Conservation (phyloP, 2,797 vertebrate genomes). For the Hoplostethus atlanticus region DNA sequence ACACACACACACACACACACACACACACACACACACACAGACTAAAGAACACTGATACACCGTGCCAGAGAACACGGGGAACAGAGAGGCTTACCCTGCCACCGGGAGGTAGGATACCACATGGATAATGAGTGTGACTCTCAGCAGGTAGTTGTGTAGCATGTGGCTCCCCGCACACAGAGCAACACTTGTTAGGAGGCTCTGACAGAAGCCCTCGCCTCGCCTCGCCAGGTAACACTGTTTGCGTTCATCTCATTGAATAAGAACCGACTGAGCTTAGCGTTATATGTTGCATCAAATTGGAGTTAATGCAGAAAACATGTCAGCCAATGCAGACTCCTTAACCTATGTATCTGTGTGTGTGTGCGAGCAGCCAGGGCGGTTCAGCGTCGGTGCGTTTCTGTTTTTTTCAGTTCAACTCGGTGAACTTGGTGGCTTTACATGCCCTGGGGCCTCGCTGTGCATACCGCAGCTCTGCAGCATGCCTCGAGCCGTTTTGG, state of each 20-base stretch:
- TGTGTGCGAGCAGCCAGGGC: constrained; percentile 30
- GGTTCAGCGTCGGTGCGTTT: constrained; percentile 18
- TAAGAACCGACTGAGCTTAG: constrained; percentile 61
- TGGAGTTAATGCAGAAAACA: constrained; percentile 56
- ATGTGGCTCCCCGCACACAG: constrained; percentile 59
- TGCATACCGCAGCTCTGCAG: constrained; percentile 25
- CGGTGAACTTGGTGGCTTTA: constrained; percentile 6
- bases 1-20: not conserved
- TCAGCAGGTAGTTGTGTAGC: constrained; percentile 70
- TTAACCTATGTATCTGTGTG: constrained; percentile 16
- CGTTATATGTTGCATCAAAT: constrained; percentile 31
- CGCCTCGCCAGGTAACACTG: constrained; percentile 65
- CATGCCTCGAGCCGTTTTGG: no score
- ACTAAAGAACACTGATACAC: constrained; percentile 20
- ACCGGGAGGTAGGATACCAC: constrained; percentile 68
- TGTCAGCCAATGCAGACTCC: constrained; percentile 26
- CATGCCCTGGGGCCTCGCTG: constrained; percentile 9
- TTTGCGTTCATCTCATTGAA: constrained; percentile 70
- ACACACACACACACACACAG: not conserved
- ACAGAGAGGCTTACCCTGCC: constrained; percentile 57
- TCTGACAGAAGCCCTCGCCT: constrained; percentile 28
- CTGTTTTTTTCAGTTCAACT: constrained; percentile 8
- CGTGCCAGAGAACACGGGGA: constrained; percentile 52
- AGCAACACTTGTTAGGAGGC: constrained; percentile 69
- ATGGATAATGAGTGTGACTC: constrained; percentile 75